Percentiles rank a stretch among this genome's conserved stretches.
Conservation (phyloP, 2,888 invertebrate species). For the Hecatera dysodea region DNA sequence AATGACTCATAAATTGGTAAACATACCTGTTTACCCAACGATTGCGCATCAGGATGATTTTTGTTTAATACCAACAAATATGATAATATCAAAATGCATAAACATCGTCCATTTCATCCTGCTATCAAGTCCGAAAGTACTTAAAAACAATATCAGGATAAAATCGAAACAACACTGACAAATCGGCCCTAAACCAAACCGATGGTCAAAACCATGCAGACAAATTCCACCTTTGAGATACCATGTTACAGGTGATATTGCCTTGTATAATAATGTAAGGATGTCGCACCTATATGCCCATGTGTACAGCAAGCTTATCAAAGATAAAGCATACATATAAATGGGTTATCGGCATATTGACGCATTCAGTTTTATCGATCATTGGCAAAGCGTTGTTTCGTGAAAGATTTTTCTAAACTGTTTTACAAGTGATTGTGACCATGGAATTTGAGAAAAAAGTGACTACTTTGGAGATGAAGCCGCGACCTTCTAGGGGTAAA, state of each 20-base stretch:
- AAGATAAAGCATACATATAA: constrained; percentile 75
- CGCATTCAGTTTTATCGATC: constrained; percentile 81
- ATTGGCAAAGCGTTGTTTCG: constrained; percentile 42
- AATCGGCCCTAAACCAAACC: constrained; percentile 6
- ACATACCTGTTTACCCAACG: constrained; percentile 19
- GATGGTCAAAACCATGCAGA: not conserved
- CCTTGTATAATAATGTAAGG: constrained; percentile 10
- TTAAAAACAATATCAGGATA: constrained; percentile 39
- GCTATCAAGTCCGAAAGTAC: constrained; percentile 22
- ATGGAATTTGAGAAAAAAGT: constrained; percentile 71
- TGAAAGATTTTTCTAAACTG: constrained; percentile 16
- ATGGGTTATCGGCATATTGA: constrained; percentile 82
- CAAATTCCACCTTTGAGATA: constrained; percentile 1
- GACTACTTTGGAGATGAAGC: constrained; percentile 75
- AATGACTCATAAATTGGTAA: constrained; percentile 33
- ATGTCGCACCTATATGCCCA: constrained; percentile 29
- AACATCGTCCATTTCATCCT: constrained; percentile 20
- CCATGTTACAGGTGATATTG: not conserved
- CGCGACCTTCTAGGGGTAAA: constrained; percentile 68
- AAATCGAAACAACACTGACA: constrained; percentile 23
- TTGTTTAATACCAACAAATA: constrained; percentile 1
- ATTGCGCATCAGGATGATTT: constrained; percentile 19
- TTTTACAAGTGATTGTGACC: constrained; percentile 50
- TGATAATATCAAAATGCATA: constrained; percentile 6
- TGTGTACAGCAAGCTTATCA: constrained; percentile 73